Evolutionary conservation across 2,113 vertebrate species (phyloP).

Genomic region (Loxodonta africana): DNA sequence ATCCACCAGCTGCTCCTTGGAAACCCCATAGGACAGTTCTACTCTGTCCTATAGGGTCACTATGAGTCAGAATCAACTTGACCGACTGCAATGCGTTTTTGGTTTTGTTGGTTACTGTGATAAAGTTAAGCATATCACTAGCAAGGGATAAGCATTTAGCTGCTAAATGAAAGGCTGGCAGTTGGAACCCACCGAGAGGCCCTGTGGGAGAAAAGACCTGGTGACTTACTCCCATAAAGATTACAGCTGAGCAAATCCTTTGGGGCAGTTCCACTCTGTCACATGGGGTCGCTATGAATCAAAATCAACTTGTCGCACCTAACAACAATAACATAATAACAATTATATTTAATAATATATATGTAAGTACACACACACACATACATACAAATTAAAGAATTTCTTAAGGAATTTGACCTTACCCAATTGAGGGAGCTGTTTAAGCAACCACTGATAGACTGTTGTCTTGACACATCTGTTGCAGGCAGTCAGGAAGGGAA

Average conservation of each 20-base stretch:
- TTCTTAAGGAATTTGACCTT: neutral
- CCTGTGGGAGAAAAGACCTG: neutral
- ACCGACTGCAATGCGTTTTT: too few species aligned
- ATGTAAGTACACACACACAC: neutral
- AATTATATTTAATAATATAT: neutral
- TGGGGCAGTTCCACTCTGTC: neutral
- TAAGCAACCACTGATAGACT: neutral
- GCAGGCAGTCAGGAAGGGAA: neutral
- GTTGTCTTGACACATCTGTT: neutral
- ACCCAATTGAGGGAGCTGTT: neutral
- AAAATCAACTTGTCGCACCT: neutral
- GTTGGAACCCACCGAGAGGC: neutral
- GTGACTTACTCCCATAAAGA: neutral
- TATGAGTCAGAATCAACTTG: too few species aligned
- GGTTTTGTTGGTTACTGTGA: too few species aligned
- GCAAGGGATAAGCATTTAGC: neutral
- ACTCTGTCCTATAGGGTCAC: too few species aligned
- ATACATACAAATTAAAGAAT: neutral
- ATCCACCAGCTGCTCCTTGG: too few species aligned
- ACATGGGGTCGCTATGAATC: neutral
- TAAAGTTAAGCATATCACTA: neutral
- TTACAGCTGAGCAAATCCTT: neutral
- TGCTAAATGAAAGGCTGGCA: neutral
- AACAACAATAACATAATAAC: neutral
- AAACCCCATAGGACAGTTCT: too few species aligned